A percentile compares a stretch with the other conserved stretches of the same genome.
phyloP scores from a whole-genome alignment of 2,797 vertebrate species.

The Sebastes flavidus region DNA sequence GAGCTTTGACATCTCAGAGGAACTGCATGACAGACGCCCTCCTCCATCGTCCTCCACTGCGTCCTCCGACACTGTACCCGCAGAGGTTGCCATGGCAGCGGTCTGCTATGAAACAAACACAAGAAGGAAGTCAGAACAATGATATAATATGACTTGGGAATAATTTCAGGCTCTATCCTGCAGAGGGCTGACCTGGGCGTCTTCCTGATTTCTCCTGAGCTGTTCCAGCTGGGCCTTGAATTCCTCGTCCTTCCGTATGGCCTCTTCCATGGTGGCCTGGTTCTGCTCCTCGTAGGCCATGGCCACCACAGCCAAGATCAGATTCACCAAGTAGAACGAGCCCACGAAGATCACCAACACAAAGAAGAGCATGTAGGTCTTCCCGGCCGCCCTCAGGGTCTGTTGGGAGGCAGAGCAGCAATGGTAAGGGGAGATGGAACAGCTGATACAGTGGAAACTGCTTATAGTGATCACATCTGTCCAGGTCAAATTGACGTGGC shows the following conservation, averaged over 20 bases:
- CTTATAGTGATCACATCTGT: too few relatives aligned
- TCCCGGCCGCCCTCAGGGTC: conserved; percentile 96
- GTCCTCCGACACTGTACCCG: conserved; percentile 96
- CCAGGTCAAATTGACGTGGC: too few relatives aligned
- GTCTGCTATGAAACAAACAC: conserved; percentile 73
- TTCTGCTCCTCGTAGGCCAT: conserved; percentile 99
- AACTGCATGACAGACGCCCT: conserved; percentile 92
- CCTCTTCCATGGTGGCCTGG: conserved; percentile 98
- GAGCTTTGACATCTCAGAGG: conserved; percentile 96
- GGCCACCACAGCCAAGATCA: conserved; percentile 98
- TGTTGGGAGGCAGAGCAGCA: conserved; percentile 55
- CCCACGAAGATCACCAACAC: conserved; percentile 99
- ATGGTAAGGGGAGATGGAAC: not conserved
- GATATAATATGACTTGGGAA: not conserved
- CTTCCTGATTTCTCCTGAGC: conserved; percentile 95
- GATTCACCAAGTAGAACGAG: conserved; percentile 97
- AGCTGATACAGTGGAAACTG: not conserved
- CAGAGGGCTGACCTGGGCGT: conserved; percentile 85
- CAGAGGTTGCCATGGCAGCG: conserved; percentile 95
- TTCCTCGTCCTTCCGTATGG: conserved; percentile 92
- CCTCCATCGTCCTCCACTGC: conserved; percentile 94
- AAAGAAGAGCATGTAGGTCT: conserved; percentile 99
- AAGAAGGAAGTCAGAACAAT: not conserved
- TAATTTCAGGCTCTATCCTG: not conserved
- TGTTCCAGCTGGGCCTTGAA: conserved; percentile 98